These are phyloP conservation scores for Drosophila ochracea DNA, from an alignment of 2,888 invertebrate species.

Conservation along the genomic window DNA sequence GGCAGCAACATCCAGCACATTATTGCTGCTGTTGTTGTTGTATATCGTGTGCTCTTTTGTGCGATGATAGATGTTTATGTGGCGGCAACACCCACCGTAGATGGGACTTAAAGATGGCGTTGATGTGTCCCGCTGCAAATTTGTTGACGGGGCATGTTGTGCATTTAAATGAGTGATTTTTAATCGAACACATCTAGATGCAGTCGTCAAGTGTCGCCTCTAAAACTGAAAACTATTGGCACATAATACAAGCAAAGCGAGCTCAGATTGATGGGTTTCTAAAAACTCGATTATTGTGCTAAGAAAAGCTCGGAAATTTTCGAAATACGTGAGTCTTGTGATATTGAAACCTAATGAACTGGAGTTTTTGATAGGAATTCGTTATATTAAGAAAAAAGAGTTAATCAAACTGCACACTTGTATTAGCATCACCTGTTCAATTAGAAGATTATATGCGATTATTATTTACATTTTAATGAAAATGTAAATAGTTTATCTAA, in stretches of 20 bases:
- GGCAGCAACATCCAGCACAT: constrained; percentile 29
- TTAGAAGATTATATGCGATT: constrained; percentile 10
- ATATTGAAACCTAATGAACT: too few species aligned
- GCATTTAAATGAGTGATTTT: constrained; percentile 58
- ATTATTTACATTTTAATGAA: constrained; percentile 39
- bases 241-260: not conserved
- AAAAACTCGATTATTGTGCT: not conserved
- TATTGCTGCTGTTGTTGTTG: constrained; percentile 27
- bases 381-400: not conserved
- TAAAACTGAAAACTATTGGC: not conserved
- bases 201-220: constrained; percentile 4
- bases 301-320: too few species aligned
- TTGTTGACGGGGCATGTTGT: constrained; percentile 74
- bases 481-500: constrained; percentile 50
- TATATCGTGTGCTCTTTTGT: constrained; percentile 68
- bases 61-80: constrained; percentile 78
- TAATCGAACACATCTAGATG: constrained; percentile 8
- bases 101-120: constrained; percentile 62
- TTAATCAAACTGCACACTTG: constrained; percentile 6
- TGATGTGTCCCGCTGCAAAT: constrained; percentile 72
- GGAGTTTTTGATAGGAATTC: not conserved
- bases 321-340: too few species aligned
- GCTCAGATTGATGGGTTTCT: constrained; percentile 1
- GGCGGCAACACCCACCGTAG: constrained; percentile 77
- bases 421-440: constrained; percentile 15